Evolutionary conservation across 2,797 vertebrate species (phyloP).

Genomic region (Molossus alvarezi): DNA sequence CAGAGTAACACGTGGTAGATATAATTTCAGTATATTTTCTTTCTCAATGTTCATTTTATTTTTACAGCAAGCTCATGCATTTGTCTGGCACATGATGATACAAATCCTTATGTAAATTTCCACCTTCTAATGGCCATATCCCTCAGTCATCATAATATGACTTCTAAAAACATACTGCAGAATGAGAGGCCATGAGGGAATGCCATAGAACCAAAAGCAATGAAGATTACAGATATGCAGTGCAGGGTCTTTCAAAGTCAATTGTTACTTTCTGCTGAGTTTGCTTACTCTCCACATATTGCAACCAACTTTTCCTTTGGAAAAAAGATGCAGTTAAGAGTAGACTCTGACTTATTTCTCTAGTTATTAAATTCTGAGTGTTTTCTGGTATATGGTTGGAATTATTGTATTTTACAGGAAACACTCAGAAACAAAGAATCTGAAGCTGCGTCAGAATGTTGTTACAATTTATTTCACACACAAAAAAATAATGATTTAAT

Average conservation of each 20-base stretch:
- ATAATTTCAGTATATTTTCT: constrained; percentile 51
- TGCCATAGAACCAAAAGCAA: constrained; percentile 29
- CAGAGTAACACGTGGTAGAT: neutral
- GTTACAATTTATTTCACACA: constrained; percentile 47
- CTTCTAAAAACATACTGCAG: constrained; percentile 35
- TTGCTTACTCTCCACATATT: neutral
- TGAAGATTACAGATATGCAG: neutral
- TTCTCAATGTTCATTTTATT: constrained; percentile 40
- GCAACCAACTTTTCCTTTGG: constrained; percentile 43
- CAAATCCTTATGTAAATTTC: constrained; percentile 32
- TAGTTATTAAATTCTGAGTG: constrained; percentile 47
- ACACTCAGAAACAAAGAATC: constrained; percentile 38
- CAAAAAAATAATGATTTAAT: constrained; percentile 57
- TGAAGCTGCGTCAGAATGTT: constrained; percentile 13
- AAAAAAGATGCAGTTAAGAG: neutral
- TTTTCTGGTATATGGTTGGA: neutral
- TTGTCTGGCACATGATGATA: neutral
- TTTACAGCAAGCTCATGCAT: constrained; percentile 40
- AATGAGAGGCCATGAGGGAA: neutral
- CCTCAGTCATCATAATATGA: neutral
- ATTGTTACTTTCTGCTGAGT: neutral
- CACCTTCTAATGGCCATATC: neutral
- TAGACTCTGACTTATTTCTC: neutral
- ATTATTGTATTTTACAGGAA: constrained; percentile 38
- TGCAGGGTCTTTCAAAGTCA: constrained; percentile 40